A percentile compares a stretch with the other conserved stretches of the same genome.
Evolutionary conservation across 2,113 vertebrate genomes (phyloP).

Genomic region (Epinephelus fuscoguttatus): DNA sequence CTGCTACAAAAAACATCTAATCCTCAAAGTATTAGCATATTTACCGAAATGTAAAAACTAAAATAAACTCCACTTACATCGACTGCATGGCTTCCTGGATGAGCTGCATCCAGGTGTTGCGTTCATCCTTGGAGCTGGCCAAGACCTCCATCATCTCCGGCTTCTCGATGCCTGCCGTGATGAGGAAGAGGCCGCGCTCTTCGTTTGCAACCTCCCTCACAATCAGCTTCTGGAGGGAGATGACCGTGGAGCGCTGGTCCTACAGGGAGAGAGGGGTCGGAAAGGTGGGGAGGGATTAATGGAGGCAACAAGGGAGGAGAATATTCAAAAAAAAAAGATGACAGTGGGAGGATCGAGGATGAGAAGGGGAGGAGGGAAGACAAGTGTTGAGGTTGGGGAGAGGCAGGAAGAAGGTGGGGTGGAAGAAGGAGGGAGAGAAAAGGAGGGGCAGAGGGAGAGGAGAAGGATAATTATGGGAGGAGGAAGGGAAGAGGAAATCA

Average conservation of each 20-base stretch:
- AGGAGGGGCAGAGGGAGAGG: neutral
- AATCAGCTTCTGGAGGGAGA: slow-evolving; percentile 97
- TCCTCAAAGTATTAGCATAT: neutral
- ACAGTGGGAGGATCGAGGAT: slow-evolving; percentile 64
- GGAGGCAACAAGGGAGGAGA: slow-evolving; percentile 38
- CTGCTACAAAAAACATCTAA: neutral
- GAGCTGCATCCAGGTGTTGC: slow-evolving; percentile 94
- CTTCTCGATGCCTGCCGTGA: slow-evolving; percentile 90
- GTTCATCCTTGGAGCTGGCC: slow-evolving; percentile 93
- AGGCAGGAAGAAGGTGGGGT: slow-evolving; percentile 43
- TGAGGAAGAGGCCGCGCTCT: slow-evolving; percentile 96
- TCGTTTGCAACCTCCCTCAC: slow-evolving; percentile 98
- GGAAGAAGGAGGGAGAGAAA: neutral
- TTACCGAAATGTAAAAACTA: neutral
- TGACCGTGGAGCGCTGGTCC: slow-evolving; percentile 97
- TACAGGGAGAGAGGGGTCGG: slow-evolving; percentile 57
- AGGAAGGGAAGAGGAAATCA: slow-evolving; percentile 6
- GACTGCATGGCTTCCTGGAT: slow-evolving; percentile 93
- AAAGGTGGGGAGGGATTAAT: slow-evolving; percentile 24
- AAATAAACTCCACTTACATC: slow-evolving; percentile 86
- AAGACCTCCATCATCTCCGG: slow-evolving; percentile 98
- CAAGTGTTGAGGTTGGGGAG: slow-evolving; percentile 25
- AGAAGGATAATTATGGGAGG: slow-evolving; percentile 9
- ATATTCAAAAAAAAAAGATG: slow-evolving; percentile 1
- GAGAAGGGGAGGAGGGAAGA: slow-evolving; percentile 46